These are phyloP conservation scores for Drosophila sp. DNA, from an alignment of 1,140 invertebrate genomes.

Conservation along the genomic window DNA sequence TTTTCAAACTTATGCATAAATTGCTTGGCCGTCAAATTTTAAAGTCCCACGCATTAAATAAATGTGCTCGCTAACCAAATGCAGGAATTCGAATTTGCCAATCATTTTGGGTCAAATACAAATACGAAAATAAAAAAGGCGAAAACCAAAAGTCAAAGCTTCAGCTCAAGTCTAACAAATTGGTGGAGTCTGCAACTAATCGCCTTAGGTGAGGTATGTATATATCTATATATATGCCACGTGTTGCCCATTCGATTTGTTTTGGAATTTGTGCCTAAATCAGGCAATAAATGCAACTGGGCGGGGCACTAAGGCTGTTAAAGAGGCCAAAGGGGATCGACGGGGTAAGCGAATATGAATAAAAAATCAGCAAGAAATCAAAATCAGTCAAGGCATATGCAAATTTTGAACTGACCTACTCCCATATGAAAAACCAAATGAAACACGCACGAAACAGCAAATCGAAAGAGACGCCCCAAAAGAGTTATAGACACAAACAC, in stretches of 20 bases:
- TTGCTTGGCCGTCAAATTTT: constrained; percentile 16
- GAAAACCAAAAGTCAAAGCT: constrained; percentile 24
- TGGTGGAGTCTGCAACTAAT: constrained; percentile 50
- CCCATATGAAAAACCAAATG: constrained; percentile 77
- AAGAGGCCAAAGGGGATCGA: neutral
- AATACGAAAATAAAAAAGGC: constrained; percentile 2
- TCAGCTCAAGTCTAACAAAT: constrained; percentile 48
- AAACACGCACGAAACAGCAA: constrained; percentile 50
- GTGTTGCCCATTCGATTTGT: constrained; percentile 13
- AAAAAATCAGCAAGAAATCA: constrained; percentile 78
- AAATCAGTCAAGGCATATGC: constrained; percentile 74
- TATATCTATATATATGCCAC: constrained; percentile 10
- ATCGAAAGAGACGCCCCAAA: constrained; percentile 42
- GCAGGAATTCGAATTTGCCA: constrained; percentile 36
- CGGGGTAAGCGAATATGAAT: constrained; percentile 67
- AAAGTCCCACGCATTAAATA: constrained; percentile 33
- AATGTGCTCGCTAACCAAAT: constrained; percentile 19
- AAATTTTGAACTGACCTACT: constrained; percentile 83
- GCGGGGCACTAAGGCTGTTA: constrained; percentile 18
- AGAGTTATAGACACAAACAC: constrained; percentile 34
- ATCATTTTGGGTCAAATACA: constrained; percentile 13
- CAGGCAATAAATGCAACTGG: constrained; percentile 48
- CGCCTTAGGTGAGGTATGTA: constrained; percentile 41
- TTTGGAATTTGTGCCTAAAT: constrained; percentile 41
- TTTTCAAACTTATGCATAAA: constrained; percentile 28